Evolutionary conservation across 2,797 vertebrate species (phyloP).

Genomic region (Anomalospiza imberbis): DNA sequence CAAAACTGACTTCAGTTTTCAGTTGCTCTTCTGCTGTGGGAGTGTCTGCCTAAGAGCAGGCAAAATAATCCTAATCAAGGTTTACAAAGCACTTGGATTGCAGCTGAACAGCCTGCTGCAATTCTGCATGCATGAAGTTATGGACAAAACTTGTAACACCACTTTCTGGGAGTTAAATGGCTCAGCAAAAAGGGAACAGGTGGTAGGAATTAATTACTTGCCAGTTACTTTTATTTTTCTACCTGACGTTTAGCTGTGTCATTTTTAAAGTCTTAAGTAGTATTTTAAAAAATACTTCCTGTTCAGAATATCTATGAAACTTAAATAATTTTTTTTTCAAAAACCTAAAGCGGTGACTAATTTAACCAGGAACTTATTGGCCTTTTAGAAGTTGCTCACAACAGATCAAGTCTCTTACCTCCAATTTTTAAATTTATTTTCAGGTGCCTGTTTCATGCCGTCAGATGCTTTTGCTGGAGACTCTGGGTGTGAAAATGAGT

Average conservation of each 20-base stretch:
- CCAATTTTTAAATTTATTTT: neutral
- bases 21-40: neutral
- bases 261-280: neutral
- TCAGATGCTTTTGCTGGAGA: conserved; percentile 77
- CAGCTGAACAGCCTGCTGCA: neutral
- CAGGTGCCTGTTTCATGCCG: conserved; percentile 77
- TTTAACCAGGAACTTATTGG: neutral
- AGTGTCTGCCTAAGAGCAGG: neutral
- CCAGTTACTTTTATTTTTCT: neutral
- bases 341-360: neutral
- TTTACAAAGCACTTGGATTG: neutral
- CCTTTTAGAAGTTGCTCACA: neutral
- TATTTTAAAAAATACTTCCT: neutral
- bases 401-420: neutral
- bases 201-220: neutral
- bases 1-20: neutral
- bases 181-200: neutral
- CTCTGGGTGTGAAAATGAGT: conserved; percentile 75
- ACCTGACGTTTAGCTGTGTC: neutral
- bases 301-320: neutral
- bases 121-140: neutral
- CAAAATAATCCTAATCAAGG: neutral
- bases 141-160: neutral
- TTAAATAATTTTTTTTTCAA: neutral
- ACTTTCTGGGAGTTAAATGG: neutral